Conservation (phyloP, 2,113 vertebrate genomes). For the Forbesichthys papilliferus region DNA sequence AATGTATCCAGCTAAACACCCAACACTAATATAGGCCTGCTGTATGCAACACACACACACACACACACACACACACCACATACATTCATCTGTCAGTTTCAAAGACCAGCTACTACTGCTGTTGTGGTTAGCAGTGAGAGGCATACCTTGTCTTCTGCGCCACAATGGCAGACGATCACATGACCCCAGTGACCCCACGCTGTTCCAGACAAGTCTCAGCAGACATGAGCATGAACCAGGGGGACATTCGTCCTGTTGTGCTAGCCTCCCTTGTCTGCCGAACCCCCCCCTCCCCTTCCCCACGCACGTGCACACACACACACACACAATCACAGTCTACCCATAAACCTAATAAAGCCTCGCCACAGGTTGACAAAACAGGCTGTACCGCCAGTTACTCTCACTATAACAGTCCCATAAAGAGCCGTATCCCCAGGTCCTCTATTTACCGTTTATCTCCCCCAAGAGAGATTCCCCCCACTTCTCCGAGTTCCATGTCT, state of each 20-base stretch:
- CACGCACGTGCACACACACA: neutral
- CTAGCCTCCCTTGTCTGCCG: no score
- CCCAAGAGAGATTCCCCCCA: slow-evolving; percentile 29
- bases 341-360: slow-evolving; percentile 59
- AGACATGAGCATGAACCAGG: no score
- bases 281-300: neutral
- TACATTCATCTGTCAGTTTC: neutral
- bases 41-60: slow-evolving; percentile 10
- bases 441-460: slow-evolving; percentile 52
- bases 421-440: slow-evolving; percentile 63
- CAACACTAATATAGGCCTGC: neutral
- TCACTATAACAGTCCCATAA: slow-evolving; percentile 63
- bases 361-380: slow-evolving; percentile 66
- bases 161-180: no score
- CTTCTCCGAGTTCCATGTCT: slow-evolving; percentile 61
- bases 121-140: no score
- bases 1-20: slow-evolving; percentile 20
- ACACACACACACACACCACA: neutral
- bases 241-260: no score
- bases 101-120: no score
- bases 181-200: no score
- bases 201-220: no score
- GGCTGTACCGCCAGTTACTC: slow-evolving; percentile 40
- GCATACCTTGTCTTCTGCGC: no score
- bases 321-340: slow-evolving; percentile 1